Evolutionary conservation across 2,888 invertebrate genomes (phyloP).

Genomic region (Piscicola geometra): DNA sequence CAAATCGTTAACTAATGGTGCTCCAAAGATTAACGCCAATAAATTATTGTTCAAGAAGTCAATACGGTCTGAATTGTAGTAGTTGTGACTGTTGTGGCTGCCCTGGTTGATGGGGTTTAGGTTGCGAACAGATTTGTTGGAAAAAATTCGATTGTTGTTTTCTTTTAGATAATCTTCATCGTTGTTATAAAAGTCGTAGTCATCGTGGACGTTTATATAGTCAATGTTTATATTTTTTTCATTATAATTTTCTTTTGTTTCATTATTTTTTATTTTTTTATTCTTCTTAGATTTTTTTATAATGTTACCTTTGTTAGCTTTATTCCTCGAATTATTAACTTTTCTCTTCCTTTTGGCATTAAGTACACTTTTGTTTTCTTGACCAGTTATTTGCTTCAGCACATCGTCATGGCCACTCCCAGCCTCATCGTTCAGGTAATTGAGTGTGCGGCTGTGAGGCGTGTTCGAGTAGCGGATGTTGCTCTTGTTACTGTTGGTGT

Average conservation of each 20-base stretch:
- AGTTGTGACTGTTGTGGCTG: background rate
- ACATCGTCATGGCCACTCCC: background rate
- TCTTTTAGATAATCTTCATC: no score
- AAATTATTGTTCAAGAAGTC: conserved; percentile 5
- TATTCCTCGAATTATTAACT: no score
- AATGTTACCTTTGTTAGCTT: background rate
- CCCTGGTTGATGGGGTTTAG: background rate
- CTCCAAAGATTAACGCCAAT: conserved; percentile 50
- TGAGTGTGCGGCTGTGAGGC: background rate
- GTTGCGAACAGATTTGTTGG: no score
- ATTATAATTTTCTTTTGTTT: background rate
- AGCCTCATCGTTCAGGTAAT: background rate
- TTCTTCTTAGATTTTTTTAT: background rate
- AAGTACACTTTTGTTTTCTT: no score
- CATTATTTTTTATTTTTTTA: background rate
- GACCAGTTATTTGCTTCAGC: no score
- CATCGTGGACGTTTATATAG: background rate
- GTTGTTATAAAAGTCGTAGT: background rate
- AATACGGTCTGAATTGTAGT: background rate
- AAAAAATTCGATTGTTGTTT: no score
- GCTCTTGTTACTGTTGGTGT: no score
- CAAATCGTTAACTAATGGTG: conserved; percentile 51
- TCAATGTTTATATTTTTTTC: background rate
- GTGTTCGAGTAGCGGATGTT: no score
- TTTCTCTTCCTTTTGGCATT: no score